Conservation (phyloP, 2,888 invertebrate species). For the Clistopyga incitator region DNA sequence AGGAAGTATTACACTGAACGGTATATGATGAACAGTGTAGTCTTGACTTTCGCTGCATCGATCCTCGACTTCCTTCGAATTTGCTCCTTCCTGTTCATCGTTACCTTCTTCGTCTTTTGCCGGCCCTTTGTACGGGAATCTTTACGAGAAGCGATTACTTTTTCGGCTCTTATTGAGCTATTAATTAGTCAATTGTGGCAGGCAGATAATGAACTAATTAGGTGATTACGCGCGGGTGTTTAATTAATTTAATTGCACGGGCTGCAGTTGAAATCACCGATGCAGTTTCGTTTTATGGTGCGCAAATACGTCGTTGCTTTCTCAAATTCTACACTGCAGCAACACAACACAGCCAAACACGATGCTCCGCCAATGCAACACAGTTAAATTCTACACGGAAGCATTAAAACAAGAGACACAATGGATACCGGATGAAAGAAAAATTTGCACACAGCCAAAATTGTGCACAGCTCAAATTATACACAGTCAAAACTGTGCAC, state of each 20-base stretch:
- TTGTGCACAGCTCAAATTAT: too few species aligned
- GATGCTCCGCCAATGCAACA: too few species aligned
- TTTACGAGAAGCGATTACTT: slow-evolving; percentile 36
- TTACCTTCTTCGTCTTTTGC: slow-evolving; percentile 76
- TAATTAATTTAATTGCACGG: neutral
- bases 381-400: too few species aligned
- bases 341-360: too few species aligned
- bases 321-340: too few species aligned
- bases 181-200: neutral
- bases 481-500: too few species aligned
- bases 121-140: slow-evolving; percentile 81
- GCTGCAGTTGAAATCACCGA: neutral
- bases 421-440: too few species aligned
- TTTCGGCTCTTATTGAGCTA: neutral
- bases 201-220: neutral
- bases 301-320: too few species aligned
- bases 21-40: slow-evolving; percentile 86
- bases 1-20: slow-evolving; percentile 86
- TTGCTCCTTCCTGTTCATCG: neutral
- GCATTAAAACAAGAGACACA: too few species aligned
- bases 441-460: too few species aligned
- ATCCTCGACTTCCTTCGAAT: slow-evolving; percentile 80
- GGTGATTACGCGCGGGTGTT: neutral
- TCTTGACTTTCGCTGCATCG: slow-evolving; percentile 77
- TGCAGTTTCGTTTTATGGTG: too few species aligned